Evolutionary conservation across 2,888 invertebrate genomes (phyloP), one percentile per base, ranked within the genome.

Genomic region (Ceramica pisi): DNA sequence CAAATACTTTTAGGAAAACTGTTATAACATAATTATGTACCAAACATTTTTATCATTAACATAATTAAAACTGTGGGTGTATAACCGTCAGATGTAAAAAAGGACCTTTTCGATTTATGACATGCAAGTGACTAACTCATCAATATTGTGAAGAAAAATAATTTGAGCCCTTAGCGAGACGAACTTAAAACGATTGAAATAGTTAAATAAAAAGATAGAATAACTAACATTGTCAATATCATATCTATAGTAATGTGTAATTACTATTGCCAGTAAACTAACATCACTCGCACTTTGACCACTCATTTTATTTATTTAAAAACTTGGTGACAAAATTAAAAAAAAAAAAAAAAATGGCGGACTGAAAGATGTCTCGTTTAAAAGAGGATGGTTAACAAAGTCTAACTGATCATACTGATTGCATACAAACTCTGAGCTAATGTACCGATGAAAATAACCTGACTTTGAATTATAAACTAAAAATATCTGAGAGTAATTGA

Each of bases 181-280:
- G 0, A 19, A 53, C 19, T 26, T 9, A 31, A 3, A 19, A 56
- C n/a, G 1, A n/a, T 35, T 55, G 19, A 56, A 1, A 16, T 31
- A 21, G 8, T 21, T 19, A 14, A 56, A 6, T 0, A 7, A 67
- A 23, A 19, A 14, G 50, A 6, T 0, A 7, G 63, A 23, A 50
- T 78, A 87, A 87, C 82, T 88, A 90, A 93, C 93, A 86, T 88
- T 86, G 0, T 73, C 65, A 73, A 87, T 71, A 72, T 90, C 86
- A 85, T 89, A 88, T 68, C 87, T 86, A 73, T 90, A 86, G 78
- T 89, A 92, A 86, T 89, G 91, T 66, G 90, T 87, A 19, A 94
- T 94, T 8, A 94, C 90, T 23, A 90, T 86, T 0, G 93, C 83
- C 3, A 93, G 50, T 2, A 94, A 61, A 0, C 87, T 85, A 31